These are phyloP conservation scores for Pimephales promelas DNA, from an alignment of 2,113 vertebrate species.

Conservation along the genomic window DNA sequence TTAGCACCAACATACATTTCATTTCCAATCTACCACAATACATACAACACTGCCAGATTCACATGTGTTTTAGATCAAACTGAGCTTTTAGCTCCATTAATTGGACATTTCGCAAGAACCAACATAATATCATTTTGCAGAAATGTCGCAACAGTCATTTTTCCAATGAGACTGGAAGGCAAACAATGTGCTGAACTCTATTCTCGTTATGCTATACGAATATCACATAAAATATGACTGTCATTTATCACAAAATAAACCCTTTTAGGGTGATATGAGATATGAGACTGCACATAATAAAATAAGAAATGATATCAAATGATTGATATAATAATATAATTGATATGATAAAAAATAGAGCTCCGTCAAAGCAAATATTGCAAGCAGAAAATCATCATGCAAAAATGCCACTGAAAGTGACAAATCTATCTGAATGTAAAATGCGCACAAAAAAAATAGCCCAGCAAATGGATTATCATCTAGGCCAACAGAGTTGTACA, in stretches of 20 bases:
- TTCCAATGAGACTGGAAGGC: neutral
- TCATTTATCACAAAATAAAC: neutral
- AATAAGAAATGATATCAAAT: neutral
- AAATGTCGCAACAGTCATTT: neutral
- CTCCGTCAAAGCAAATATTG: neutral
- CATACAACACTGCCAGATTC: neutral
- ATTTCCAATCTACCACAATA: too few relatives aligned
- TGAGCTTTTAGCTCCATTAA: neutral
- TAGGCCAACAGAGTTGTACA: neutral
- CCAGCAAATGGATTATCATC: neutral
- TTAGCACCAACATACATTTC: too few relatives aligned
- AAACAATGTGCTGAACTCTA: neutral
- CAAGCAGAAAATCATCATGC: neutral
- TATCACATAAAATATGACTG: neutral
- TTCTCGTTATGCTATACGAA: neutral
- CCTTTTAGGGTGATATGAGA: neutral
- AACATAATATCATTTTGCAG: neutral
- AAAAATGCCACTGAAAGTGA: neutral
- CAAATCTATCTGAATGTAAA: neutral
- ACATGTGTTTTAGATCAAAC: neutral
- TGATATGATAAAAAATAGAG: neutral
- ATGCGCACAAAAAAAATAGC: too few relatives aligned
- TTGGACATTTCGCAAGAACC: neutral
- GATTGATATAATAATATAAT: neutral
- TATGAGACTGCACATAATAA: neutral